phyloP scores from a whole-genome alignment of 2,797 vertebrate species.

The Anas bahamensis region DNA sequence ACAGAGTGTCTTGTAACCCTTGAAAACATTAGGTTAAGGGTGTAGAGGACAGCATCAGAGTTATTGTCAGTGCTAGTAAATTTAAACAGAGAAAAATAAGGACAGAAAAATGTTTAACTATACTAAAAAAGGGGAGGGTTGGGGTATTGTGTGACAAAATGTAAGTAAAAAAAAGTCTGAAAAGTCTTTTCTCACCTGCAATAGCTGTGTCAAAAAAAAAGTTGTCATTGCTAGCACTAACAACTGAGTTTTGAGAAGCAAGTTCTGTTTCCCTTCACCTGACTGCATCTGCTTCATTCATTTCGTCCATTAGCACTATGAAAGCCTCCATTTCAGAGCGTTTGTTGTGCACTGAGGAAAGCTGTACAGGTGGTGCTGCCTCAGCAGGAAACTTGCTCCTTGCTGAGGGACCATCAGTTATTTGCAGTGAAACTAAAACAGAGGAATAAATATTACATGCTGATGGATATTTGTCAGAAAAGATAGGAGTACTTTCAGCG shows the following conservation, averaged over 20 bases:
- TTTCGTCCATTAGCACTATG: conserved; percentile 21
- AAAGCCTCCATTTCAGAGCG: conserved; percentile 41
- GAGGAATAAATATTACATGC: conserved; percentile 80
- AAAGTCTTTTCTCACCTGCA: neutral
- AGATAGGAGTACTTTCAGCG: conserved; percentile 62
- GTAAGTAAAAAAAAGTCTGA: neutral
- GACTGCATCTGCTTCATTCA: conserved; percentile 1
- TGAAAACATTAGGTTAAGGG: neutral
- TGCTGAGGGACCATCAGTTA: conserved; percentile 67
- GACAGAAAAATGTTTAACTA: neutral
- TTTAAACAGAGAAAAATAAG: neutral
- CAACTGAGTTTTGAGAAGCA: neutral
- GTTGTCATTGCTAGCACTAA: neutral
- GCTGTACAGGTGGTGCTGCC: conserved; percentile 46
- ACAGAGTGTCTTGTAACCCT: neutral
- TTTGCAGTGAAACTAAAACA: conserved; percentile 70
- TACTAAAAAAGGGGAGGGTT: neutral
- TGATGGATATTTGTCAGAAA: conserved; percentile 79
- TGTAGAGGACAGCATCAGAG: neutral
- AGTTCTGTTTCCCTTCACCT: neutral
- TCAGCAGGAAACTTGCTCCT: conserved; percentile 68
- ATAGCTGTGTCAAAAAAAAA: neutral
- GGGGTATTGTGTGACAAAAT: neutral
- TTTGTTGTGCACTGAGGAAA: conserved; percentile 16
- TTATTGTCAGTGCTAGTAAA: neutral